Base-by-base conservation (phyloP, 2,113 vertebrate genomes). In the Alethe castanea region DNA sequence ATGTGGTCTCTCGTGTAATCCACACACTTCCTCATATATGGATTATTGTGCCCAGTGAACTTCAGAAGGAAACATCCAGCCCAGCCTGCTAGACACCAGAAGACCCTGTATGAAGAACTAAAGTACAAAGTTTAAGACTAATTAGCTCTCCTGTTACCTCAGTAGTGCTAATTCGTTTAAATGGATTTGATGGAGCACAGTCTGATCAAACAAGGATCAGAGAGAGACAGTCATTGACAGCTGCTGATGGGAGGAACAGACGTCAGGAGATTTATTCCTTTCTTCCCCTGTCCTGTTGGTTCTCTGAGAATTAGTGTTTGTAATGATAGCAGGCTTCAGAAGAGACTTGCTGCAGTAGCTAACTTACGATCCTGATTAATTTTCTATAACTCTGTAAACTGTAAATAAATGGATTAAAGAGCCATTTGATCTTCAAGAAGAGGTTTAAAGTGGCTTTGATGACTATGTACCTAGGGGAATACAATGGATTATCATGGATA, bases 401-500 rank as follows among this genome's bases (percentile, higher is more conserved):
- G 93, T 97, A 96, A 96, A 95, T 97, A 97, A 97, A 95, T 96
- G 97, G 97, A 98, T 98, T 98, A 98, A 96, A 97, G 94, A 96
- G 84, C 40, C 92, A 97, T 97, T 98, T 98, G 97, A 98, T 98
- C 97, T 98, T 97, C 96, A 97, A 95, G 97, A 97, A 95, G 96
- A 96, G 90, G 88, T 97, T 98, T 98, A 97, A 81, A 91, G 96
- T 94, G 92, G 86, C 96, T 98, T 97, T 98, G 95, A 97, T 97
- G 97, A 97, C 93, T 97, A 84, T 96, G 81, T 96, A 97, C 94
- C 94, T 88, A 79, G 69, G 95, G 97, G 92, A 95, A 96, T 95
- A 95, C 88, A 96, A 90, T 94, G 94, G 97, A 97, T 98, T 97
- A 96, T 96, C 81, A 94, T 87, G 96, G 96, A 95, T 97, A 98